These are phyloP conservation scores for Cyclura pinguis DNA, from an alignment of 2,797 vertebrate genomes.

Conservation along the genomic window DNA sequence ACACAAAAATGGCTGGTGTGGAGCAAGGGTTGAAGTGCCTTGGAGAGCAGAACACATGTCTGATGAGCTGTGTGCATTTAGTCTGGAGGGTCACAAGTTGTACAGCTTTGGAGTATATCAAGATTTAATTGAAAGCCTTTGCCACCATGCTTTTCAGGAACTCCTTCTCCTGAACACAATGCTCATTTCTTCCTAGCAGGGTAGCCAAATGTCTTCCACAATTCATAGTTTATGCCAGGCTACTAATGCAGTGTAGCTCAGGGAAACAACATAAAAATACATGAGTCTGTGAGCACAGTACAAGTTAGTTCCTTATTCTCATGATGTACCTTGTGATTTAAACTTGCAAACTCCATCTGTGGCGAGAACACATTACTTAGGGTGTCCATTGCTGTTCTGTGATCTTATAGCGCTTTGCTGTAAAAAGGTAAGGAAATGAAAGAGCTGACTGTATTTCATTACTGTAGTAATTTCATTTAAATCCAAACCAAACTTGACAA, in stretches of 20 bases:
- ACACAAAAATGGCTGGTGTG: neutral
- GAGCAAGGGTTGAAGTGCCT: neutral
- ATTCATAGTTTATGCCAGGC: neutral
- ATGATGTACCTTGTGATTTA: neutral
- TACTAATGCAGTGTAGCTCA: slow-evolving; percentile 24
- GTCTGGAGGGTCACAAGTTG: neutral
- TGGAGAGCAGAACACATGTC: too few species aligned
- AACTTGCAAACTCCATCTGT: neutral
- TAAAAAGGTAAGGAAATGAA: neutral
- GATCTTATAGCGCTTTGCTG: neutral
- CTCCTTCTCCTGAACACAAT: neutral
- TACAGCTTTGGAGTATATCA: neutral
- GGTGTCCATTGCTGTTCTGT: neutral
- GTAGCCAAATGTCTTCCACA: neutral
- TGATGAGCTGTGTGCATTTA: neutral
- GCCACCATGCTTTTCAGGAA: neutral
- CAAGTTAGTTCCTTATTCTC: neutral
- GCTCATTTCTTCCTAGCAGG: slow-evolving; percentile 17
- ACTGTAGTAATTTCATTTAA: slow-evolving; percentile 40
- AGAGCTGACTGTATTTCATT: slow-evolving; percentile 12
- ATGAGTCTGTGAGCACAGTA: neutral
- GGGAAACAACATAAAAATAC: slow-evolving; percentile 28
- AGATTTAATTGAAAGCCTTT: neutral
- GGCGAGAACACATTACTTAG: slow-evolving; percentile 24
- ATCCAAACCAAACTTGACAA: slow-evolving; percentile 41